Conservation (phyloP, 2,797 vertebrate genomes). For the Scolopax rusticola region DNA sequence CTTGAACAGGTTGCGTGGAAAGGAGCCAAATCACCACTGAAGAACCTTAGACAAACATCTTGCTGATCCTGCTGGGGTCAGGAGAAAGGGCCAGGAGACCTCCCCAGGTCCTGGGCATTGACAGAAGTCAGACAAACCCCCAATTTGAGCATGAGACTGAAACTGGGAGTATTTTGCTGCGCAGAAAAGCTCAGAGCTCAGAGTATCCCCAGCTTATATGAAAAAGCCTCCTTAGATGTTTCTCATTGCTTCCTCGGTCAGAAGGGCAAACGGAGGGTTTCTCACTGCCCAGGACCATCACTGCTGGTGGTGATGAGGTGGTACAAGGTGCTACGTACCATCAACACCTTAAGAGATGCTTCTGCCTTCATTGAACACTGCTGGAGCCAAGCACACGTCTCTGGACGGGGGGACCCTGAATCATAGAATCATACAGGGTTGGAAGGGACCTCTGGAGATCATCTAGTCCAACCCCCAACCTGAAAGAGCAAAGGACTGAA, state of each 20-base stretch:
- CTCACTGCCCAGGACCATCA: background rate
- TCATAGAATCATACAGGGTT: too few species aligned
- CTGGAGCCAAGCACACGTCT: background rate
- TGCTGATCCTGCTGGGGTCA: background rate
- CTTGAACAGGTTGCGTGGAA: background rate
- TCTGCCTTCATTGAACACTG: background rate
- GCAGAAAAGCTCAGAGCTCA: background rate
- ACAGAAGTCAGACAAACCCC: fast-evolving
- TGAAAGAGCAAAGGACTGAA: background rate
- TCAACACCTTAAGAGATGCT: background rate
- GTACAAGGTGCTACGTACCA: background rate
- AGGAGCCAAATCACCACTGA: background rate
- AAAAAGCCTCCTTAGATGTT: background rate
- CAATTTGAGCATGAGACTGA: too few species aligned
- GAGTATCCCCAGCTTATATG: background rate
- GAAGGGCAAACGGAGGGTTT: background rate
- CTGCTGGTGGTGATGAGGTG: fast-evolving
- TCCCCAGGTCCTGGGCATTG: background rate
- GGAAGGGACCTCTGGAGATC: too few species aligned
- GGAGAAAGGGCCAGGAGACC: background rate
- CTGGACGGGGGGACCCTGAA: background rate
- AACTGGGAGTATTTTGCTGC: background rate
- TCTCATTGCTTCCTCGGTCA: background rate
- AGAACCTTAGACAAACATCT: background rate
- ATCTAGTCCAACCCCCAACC: too few species aligned